Evolutionary conservation across 1,140 invertebrate species (phyloP).

Genomic region (Eriocheir sinensis): DNA sequence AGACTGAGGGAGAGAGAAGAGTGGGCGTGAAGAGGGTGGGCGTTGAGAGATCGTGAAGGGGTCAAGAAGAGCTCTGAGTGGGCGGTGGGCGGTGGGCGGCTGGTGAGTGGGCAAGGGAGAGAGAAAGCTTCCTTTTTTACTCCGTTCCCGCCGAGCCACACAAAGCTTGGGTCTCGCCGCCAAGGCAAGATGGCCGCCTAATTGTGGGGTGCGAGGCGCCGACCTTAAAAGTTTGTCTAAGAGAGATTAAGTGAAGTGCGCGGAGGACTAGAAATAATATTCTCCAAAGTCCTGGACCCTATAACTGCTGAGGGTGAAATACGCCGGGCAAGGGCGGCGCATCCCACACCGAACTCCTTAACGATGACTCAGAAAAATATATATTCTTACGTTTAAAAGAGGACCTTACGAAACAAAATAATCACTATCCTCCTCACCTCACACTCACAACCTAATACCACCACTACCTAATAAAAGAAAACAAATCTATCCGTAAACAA

Average conservation of each 20-base stretch:
- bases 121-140: background rate
- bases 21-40: background rate
- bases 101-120: background rate
- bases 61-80: background rate
- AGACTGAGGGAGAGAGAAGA: background rate
- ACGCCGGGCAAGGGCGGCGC: no score
- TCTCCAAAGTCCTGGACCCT: background rate
- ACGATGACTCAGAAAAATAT: no score
- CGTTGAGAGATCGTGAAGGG: background rate
- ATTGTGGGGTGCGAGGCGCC: background rate
- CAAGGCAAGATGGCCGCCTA: background rate
- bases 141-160: background rate
- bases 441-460: no score
- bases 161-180: background rate
- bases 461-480: no score
- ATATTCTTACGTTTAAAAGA: no score
- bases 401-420: no score
- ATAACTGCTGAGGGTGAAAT: background rate
- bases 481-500: no score
- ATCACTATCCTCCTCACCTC: no score
- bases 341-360: no score
- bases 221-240: constrained; percentile 38
- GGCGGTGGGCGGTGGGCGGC: background rate
- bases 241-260: constrained; percentile 48
- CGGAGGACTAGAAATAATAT: constrained; percentile 47